Conservation (phyloP, 1,140 invertebrate species). For the Drosophila bocqueti region DNA sequence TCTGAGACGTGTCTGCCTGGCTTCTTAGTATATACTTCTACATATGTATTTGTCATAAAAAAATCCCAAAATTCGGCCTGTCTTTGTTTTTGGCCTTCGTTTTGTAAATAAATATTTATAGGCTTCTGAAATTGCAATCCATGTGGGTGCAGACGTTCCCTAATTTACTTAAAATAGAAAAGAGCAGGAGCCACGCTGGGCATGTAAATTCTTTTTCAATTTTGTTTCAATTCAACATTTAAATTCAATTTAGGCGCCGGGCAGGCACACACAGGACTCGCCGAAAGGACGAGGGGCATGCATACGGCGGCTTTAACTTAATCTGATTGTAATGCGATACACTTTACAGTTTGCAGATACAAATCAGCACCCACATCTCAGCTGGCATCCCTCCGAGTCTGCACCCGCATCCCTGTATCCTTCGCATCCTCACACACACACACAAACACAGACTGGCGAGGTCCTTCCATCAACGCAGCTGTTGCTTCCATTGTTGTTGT, state of each 20-base stretch:
- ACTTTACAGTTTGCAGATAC: slow-evolving; percentile 80
- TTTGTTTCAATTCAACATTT: slow-evolving; percentile 74
- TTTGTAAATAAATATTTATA: slow-evolving; percentile 76
- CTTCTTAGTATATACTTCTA: neutral
- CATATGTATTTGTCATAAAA: slow-evolving; percentile 1
- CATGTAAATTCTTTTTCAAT: slow-evolving; percentile 75
- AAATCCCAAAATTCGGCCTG: neutral
- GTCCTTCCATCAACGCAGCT: slow-evolving; percentile 58
- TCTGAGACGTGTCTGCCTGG: slow-evolving; percentile 23
- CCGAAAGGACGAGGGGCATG: slow-evolving; percentile 2
- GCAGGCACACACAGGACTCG: neutral
- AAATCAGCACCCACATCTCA: slow-evolving; percentile 79
- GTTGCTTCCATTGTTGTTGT: slow-evolving; percentile 75
- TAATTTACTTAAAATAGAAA: slow-evolving; percentile 77
- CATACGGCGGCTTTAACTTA: slow-evolving; percentile 75
- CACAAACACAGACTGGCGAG: slow-evolving; percentile 7
- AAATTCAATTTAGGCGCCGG: slow-evolving; percentile 72
- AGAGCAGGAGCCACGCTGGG: slow-evolving; percentile 14
- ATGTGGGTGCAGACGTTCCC: slow-evolving; percentile 40
- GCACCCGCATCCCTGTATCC: slow-evolving; percentile 25
- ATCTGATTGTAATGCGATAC: slow-evolving; percentile 82
- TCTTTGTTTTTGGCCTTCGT: slow-evolving; percentile 1
- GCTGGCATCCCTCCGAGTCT: slow-evolving; percentile 11
- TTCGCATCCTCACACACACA: slow-evolving; percentile 12
- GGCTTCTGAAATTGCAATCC: slow-evolving; percentile 66